Evolutionary conservation across 2,113 vertebrate genomes (phyloP).

Genomic region (Caranx melampygus): DNA sequence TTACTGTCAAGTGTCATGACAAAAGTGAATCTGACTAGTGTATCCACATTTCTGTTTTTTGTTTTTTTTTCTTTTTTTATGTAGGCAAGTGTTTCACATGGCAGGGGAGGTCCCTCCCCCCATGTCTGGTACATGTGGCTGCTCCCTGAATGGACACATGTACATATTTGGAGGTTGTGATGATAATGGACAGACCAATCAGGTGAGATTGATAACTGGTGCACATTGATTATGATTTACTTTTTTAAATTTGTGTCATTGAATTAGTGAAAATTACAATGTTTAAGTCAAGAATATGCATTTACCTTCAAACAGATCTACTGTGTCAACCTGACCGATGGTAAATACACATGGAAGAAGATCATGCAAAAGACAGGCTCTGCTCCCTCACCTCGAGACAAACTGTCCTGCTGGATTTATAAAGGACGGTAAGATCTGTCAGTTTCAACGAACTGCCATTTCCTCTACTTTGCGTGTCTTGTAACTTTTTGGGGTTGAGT

Average conservation of each 20-base stretch:
- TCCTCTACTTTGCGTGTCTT: neutral
- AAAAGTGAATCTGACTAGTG: neutral
- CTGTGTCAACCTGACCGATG: conserved; percentile 89
- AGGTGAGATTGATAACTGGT: conserved; percentile 80
- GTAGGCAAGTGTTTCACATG: conserved; percentile 90
- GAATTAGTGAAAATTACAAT: neutral
- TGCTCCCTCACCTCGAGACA: conserved; percentile 94
- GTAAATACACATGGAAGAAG: conserved; percentile 90
- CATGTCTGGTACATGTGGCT: conserved; percentile 94
- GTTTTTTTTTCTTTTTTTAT: conserved; percentile 48
- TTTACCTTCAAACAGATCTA: conserved; percentile 87
- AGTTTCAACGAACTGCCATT: neutral
- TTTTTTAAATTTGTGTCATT: neutral
- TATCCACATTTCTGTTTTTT: neutral
- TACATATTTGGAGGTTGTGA: conserved; percentile 96
- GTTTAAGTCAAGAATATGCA: conserved; percentile 14
- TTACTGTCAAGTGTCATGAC: neutral
- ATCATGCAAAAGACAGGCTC: conserved; percentile 83
- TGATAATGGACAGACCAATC: conserved; percentile 94
- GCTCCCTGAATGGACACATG: conserved; percentile 87
- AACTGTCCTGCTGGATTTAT: conserved; percentile 95
- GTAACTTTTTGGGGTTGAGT: no score
- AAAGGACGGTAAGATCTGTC: conserved; percentile 84
- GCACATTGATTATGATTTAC: neutral
- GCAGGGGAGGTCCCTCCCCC: conserved; percentile 90